Percentiles rank a stretch among this genome's conserved stretches.
Evolutionary conservation across 2,888 invertebrate genomes (phyloP).

Genomic region (Gari tellinella): DNA sequence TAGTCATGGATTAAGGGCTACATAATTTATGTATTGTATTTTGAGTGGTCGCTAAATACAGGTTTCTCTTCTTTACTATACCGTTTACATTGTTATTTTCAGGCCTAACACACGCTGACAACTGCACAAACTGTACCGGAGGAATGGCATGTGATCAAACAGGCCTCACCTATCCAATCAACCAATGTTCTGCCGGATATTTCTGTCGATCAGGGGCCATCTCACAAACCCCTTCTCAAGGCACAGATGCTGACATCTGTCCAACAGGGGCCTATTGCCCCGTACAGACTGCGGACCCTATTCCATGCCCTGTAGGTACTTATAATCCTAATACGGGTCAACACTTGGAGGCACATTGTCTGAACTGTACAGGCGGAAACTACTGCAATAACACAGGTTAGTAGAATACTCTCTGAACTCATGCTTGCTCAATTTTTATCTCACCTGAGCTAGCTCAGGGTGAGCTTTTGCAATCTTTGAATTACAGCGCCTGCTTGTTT

Average conservation of each 20-base stretch:
- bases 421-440: no score
- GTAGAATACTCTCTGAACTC: no score
- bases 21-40: not conserved
- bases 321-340: slow-evolving; percentile 74
- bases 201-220: slow-evolving; percentile 77
- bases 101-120: slow-evolving; percentile 68
- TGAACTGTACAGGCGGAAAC: slow-evolving; percentile 82
- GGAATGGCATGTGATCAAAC: slow-evolving; percentile 82
- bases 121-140: slow-evolving; percentile 80
- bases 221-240: slow-evolving; percentile 77
- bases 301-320: slow-evolving; percentile 79
- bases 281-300: slow-evolving; percentile 76
- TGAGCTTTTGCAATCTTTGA: no score
- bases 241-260: slow-evolving; percentile 76
- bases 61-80: not conserved
- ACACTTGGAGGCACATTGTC: slow-evolving; percentile 71
- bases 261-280: slow-evolving; percentile 81
- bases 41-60: no score
- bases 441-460: no score
- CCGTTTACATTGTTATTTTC: slow-evolving; percentile 9
- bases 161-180: slow-evolving; percentile 76
- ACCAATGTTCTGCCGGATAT: slow-evolving; percentile 79
- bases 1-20: no score
- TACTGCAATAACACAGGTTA: slow-evolving; percentile 81
- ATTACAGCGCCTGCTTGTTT: no score